phyloP scores from a whole-genome alignment of 2,888 invertebrate genomes.

The Phorcus lineatus region DNA sequence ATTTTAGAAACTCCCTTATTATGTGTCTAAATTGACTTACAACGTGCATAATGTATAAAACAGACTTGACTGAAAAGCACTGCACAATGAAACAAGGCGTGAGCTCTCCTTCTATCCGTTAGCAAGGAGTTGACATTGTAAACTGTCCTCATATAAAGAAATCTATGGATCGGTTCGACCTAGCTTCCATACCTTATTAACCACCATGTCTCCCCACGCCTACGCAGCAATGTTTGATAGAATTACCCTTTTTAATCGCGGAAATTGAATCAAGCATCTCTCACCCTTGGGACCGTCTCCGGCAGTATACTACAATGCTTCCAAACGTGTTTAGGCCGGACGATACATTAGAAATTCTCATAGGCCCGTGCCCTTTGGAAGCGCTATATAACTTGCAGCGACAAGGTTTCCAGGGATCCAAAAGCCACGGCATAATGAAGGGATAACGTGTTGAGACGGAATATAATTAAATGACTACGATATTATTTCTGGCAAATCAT shows the following conservation, averaged over 20 bases:
- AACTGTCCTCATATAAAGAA: background rate
- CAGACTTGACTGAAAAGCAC: background rate
- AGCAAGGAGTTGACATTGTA: conserved; percentile 14
- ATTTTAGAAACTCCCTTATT: background rate
- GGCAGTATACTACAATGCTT: background rate
- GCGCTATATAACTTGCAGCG: background rate
- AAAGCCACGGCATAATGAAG: conserved; percentile 1
- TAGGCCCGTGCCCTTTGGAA: conserved; percentile 4
- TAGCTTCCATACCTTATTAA: background rate
- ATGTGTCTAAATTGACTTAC: background rate
- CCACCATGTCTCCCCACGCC: conserved; percentile 5
- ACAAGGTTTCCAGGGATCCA: background rate
- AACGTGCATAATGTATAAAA: background rate
- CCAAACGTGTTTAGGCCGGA: background rate
- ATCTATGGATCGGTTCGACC: conserved; percentile 18
- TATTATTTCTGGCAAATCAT: background rate
- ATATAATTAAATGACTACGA: conserved; percentile 20
- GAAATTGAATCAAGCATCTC: conserved; percentile 18
- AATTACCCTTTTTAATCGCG: conserved; percentile 24
- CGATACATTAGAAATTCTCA: background rate
- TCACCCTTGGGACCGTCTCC: background rate
- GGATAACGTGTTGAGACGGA: conserved; percentile 6
- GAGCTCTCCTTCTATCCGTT: background rate
- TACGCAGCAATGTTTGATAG: conserved; percentile 7
- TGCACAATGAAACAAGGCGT: background rate